Conservation (phyloP, 2,797 vertebrate genomes). For the Leptatherina wallacei region DNA sequence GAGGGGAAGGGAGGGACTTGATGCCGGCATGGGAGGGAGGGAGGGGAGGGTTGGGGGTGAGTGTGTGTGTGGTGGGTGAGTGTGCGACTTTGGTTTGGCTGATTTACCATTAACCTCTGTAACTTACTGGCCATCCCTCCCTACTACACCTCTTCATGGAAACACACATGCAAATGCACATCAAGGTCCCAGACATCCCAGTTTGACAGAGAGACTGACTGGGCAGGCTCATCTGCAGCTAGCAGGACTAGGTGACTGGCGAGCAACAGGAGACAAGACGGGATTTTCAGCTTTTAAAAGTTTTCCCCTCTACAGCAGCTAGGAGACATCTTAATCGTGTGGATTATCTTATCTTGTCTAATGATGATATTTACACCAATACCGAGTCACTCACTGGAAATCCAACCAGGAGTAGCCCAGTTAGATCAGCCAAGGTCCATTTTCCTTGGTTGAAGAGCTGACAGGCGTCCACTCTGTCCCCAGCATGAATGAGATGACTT, state of each 20-base stretch:
- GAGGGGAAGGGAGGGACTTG: constrained; percentile 16
- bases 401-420: constrained; percentile 27
- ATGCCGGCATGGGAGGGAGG: constrained; percentile 30
- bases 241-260: constrained; percentile 67
- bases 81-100: constrained; percentile 84
- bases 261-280: constrained; percentile 27
- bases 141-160: constrained; percentile 57
- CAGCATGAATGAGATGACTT: constrained; percentile 65
- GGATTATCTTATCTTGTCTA: constrained; percentile 24
- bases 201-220: constrained; percentile 64
- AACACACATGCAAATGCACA: constrained; percentile 45
- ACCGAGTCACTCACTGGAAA: constrained; percentile 27
- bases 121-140: constrained; percentile 73
- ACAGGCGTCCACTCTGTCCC: constrained; percentile 50
- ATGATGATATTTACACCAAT: constrained; percentile 15
- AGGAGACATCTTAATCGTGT: constrained; percentile 31
- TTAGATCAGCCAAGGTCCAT: constrained; percentile 22
- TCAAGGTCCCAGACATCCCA: constrained; percentile 67
- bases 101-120: constrained; percentile 82
- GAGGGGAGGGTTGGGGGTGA: constrained; percentile 24
- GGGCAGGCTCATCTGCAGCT: constrained; percentile 56
- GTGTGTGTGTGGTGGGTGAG: constrained; percentile 74
- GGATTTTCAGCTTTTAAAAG: constrained; percentile 30
- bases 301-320: constrained; percentile 23
- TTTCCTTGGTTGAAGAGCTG: constrained; percentile 54